Base-by-base conservation (phyloP, 1,140 invertebrate species). In the Bombus affinis region DNA sequence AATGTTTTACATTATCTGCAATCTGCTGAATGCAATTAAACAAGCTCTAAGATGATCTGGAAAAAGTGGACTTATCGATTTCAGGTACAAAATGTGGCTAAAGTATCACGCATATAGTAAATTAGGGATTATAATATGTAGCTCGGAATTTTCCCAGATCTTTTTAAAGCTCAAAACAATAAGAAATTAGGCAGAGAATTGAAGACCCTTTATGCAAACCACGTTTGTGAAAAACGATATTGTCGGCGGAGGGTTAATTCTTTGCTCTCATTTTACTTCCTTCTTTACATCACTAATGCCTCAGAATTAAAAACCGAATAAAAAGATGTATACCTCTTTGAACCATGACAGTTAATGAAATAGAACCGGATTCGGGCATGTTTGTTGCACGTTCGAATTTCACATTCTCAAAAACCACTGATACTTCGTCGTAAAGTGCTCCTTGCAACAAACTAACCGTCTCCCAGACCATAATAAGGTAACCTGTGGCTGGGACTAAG, bases 401-500 rank as follows among this genome's bases (percentile, higher is more conserved):
- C 6, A 99, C 96, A 95, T 99, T 97, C 93, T 99, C 97, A 93
- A 99, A 98, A 1, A 98, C 96, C 0, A 99, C 97, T 0, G 97
- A 96, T 13, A 98, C 95, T 91, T 98, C 97, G 65, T 97, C 97
- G 90, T 96, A 97, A 2, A 96, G 92, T 76, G 97, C 95, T 75
- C 97, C 97, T 91, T 96, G 96, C 95, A 98, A 96, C 93, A 97
- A 96, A 32, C 97, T 97, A 37, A 99, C 92, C 3, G 98, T 98
- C 93, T 98, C 97, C 99, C 98, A 99, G 1, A 98, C 98, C 28
- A 99, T 94, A 10, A 97, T 94, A 81, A 98, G 91, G 92, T 98
- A 99, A 42, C 98, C 98, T 18, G 98, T 99, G 0, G 98, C 98
- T 5, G 99, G 99, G 86, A 98, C 97, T 0, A 99, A 92, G 87